These are phyloP conservation scores for Isichthys henryi DNA, from an alignment of 2,113 vertebrate genomes.

Conservation along the genomic window DNA sequence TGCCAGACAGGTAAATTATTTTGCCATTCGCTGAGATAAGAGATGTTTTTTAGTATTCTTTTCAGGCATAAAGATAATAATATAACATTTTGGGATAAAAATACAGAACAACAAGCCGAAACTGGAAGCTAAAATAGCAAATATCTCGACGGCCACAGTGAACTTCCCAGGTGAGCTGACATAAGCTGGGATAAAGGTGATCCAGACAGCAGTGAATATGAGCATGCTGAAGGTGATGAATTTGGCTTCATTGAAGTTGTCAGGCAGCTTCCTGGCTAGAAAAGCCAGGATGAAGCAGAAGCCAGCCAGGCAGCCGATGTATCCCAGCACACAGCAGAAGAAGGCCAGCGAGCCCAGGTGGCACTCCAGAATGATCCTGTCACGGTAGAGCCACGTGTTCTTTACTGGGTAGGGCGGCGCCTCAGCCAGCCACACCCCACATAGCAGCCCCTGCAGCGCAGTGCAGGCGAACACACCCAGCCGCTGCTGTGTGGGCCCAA, in stretches of 20 bases:
- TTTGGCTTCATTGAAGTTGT: constrained; percentile 66
- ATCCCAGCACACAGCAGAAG: constrained; percentile 59
- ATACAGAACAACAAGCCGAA: constrained; percentile 63
- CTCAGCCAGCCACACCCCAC: constrained; percentile 55
- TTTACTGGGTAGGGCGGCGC: constrained; percentile 52
- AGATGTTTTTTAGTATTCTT: constrained; percentile 63
- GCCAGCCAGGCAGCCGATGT: constrained; percentile 59
- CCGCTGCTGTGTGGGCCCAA: constrained; percentile 54
- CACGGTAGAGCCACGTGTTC: constrained; percentile 48
- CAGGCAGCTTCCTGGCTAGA: constrained; percentile 60
- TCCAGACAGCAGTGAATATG: constrained; percentile 66
- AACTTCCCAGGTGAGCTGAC: constrained; percentile 66
- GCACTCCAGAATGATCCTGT: constrained; percentile 60
- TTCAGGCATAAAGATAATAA: constrained; percentile 57
- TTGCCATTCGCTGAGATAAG: constrained; percentile 36
- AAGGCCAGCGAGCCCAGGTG: constrained; percentile 53
- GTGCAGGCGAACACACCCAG: constrained; percentile 51
- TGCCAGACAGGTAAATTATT: constrained; percentile 9
- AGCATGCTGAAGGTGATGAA: constrained; percentile 69
- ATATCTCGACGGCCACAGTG: constrained; percentile 61
- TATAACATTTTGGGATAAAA: constrained; percentile 66
- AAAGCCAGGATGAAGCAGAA: constrained; percentile 63
- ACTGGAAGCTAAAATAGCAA: constrained; percentile 67
- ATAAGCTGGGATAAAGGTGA: constrained; percentile 63
- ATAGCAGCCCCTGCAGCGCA: constrained; percentile 52